phyloP scores from a whole-genome alignment of 2,113 vertebrate species.

The Ailurus styani region DNA sequence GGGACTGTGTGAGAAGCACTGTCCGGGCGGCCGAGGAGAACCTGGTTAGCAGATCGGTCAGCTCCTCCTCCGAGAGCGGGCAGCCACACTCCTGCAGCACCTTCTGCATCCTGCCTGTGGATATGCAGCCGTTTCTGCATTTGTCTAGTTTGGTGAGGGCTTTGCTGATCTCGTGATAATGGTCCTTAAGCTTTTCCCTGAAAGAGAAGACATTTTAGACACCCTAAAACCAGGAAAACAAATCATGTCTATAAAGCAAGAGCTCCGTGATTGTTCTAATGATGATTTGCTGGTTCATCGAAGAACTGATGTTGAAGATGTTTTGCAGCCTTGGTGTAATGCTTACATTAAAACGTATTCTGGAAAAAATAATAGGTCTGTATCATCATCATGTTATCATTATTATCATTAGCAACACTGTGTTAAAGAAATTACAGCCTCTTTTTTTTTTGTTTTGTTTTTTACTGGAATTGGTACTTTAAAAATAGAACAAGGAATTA shows the following conservation, averaged over 20 bases:
- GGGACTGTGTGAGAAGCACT: fast-evolving
- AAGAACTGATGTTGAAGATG: background rate
- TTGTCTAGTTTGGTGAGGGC: constrained; percentile 54
- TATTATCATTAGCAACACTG: background rate
- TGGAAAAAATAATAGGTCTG: background rate
- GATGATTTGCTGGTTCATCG: too few species aligned
- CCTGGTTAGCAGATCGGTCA: constrained; percentile 70
- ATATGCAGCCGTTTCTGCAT: constrained; percentile 41
- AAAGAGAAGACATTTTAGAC: constrained; percentile 30
- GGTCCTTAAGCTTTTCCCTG: constrained; percentile 76
- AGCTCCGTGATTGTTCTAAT: fast-evolving
- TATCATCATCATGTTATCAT: background rate
- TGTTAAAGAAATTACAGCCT: background rate
- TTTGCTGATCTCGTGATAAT: constrained; percentile 70
- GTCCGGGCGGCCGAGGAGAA: background rate
- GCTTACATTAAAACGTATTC: background rate
- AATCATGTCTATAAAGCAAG: background rate
- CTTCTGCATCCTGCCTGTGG: constrained; percentile 57
- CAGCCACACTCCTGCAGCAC: constrained; percentile 59
- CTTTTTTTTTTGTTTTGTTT: background rate
- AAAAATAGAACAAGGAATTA: background rate
- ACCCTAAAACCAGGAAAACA: background rate
- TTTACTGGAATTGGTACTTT: background rate
- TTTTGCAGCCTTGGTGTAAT: background rate
- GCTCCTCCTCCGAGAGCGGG: constrained; percentile 57